Conservation (phyloP, 1,140 invertebrate species). For the Papilio aristodemus region DNA sequence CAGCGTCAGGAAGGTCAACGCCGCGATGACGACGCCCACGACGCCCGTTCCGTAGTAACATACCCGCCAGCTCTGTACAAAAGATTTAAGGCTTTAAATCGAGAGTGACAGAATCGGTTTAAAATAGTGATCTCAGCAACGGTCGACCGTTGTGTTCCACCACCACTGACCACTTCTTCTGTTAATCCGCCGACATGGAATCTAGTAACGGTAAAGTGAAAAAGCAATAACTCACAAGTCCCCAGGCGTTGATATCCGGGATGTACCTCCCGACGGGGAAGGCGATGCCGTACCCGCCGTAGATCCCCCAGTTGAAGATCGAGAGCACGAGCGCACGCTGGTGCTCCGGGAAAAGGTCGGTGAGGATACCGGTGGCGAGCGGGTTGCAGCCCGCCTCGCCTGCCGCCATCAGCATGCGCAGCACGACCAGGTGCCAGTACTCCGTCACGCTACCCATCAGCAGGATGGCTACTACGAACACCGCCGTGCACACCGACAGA, state of each 20-base stretch:
- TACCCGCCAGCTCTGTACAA: constrained; percentile 90
- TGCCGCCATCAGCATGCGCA: constrained; percentile 92
- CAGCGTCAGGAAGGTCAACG: constrained; percentile 88
- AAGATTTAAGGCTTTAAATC: not conserved
- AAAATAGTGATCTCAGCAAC: not conserved
- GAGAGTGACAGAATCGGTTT: not conserved
- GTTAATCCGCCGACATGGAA: no score
- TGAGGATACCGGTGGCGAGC: constrained; percentile 91
- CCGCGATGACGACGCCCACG: constrained; percentile 87
- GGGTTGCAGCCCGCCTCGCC: constrained; percentile 95
- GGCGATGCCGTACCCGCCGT: constrained; percentile 95
- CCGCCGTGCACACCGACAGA: constrained; percentile 87
- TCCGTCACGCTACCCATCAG: constrained; percentile 90
- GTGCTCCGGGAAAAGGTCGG: constrained; percentile 91
- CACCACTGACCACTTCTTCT: no score
- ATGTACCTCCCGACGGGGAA: constrained; percentile 95
- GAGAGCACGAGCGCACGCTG: constrained; percentile 93
- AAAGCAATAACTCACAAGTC: constrained; percentile 81
- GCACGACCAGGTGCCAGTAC: constrained; percentile 94
- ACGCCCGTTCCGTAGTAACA: constrained; percentile 92
- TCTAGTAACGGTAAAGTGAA: no score
- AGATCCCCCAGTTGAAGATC: constrained; percentile 98
- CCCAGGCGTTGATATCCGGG: constrained; percentile 88
- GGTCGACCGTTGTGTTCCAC: no score
- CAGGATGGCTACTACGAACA: constrained; percentile 91